Evolutionary conservation across 2,888 invertebrate species (phyloP), one percentile per base, ranked within the genome.

Genomic region (Cryptus viduatorius): DNA sequence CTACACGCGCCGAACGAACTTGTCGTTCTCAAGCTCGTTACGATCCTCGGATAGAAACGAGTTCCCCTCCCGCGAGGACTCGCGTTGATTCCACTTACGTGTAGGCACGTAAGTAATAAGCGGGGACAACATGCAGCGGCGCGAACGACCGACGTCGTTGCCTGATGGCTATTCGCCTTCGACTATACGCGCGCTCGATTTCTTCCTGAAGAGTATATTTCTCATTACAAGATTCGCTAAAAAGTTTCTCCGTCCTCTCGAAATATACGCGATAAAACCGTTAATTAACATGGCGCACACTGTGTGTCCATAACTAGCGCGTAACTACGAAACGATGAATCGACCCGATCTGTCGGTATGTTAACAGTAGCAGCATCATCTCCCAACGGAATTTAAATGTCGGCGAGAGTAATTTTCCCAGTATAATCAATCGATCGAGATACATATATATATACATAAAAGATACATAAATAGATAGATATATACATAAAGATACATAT

Each of bases 41-140:
- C 79, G 72, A 85, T 82, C 84, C 46, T 79, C 37, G 37, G 71
- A 73, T 85, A 65, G 84, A 85, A 85, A 85, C 84, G 82, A 85
- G 84, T 85, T 85, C 73, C 37, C 37, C 37, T 37, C 37, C 37
- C 37, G 44, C 69, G 56, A 64, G 72, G 80, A 76, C 73, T 29
- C 67, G 71, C 73, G 65, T 59, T 82, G 81, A 84, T 84, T 82
- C 84, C 68, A 73, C 84, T 81, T 81, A 69, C 64, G 69, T 69
- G 59, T 61, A 69, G 48, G 68, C 14, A 67, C 65, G 65, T 64
- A 64, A 64, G 19, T 50, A 48, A 53, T 50, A 48, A 53, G 61
- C 76, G 50, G 37, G 37, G 50, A 65, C 37, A 16, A 59, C 61
- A 29, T 46, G 59, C 44, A n/a, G 19, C 48, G 61, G 50, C 48